Evolutionary conservation across 2,888 invertebrate species (phyloP).

Genomic region (Drosophila trichaetosa): DNA sequence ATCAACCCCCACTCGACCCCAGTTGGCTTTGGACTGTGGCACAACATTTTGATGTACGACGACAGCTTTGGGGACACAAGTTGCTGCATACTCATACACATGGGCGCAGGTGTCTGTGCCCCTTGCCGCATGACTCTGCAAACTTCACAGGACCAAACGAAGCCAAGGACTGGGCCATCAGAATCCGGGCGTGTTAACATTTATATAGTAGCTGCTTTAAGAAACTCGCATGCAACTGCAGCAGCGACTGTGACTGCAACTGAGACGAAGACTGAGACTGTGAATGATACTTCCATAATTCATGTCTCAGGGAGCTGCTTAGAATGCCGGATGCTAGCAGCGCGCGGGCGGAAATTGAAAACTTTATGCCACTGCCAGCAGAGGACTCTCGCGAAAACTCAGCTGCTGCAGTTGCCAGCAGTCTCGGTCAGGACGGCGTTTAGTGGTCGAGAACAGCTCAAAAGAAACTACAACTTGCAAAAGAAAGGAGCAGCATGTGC

Average conservation of each 20-base stretch:
- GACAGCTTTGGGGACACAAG: constrained; percentile 31
- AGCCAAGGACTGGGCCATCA: constrained; percentile 7
- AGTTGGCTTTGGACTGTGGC: constrained; percentile 1
- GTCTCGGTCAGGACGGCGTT: constrained; percentile 4
- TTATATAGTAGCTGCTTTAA: constrained; percentile 16
- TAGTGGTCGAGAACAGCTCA: constrained; percentile 3
- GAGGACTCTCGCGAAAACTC: not conserved
- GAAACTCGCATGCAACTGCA: not conserved
- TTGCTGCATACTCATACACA: constrained; percentile 5
- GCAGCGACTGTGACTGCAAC: not conserved
- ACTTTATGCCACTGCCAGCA: constrained; percentile 17
- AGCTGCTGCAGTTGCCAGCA: constrained; percentile 5
- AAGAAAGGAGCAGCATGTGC: constrained; percentile 1
- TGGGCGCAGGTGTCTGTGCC: constrained; percentile 6
- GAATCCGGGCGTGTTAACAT: constrained; percentile 17
- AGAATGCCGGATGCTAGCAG: constrained; percentile 18
- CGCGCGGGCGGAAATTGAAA: constrained; percentile 31
- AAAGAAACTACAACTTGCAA: constrained; percentile 1
- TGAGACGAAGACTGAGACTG: not conserved
- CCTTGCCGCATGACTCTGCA: not conserved
- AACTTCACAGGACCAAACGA: constrained; percentile 4
- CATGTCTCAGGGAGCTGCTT: constrained; percentile 1
- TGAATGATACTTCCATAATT: constrained; percentile 22
- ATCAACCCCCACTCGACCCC: not conserved
- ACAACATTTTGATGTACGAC: constrained; percentile 42